Base-by-base conservation (phyloP, 2,888 invertebrate genomes). In the Lasioglossum pauxillum region DNA sequence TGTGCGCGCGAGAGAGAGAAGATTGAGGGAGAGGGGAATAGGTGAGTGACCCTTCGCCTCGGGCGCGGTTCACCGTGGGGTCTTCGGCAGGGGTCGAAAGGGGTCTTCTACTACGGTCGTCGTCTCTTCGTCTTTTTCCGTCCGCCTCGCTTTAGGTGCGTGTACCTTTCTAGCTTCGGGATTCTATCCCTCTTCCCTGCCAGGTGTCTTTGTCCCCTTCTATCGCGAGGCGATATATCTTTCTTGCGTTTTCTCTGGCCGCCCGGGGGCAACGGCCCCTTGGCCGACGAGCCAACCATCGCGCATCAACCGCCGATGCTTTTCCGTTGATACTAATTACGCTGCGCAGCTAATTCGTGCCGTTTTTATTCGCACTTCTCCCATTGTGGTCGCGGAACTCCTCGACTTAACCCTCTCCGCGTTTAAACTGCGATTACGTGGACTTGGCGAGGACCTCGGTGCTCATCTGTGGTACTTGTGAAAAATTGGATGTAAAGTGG, bases 21-120 rank as follows among this genome's bases (percentile, higher is more conserved):
- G 46, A 19, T 46, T 16, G 46, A 46, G 67, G 7, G 85, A 87
- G 88, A 87, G 88, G 86, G 88, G 91, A 92, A 93, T 92, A 93
- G 93, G 93, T 93, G 93, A 93, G 93, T 92, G 93, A 93, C 92
- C 93, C 91, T 78, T 91, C 89, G 93, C 93, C 92, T 92, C 92
- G 93, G 93, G 93, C 90, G 93, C 92, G 92, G 93, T 93, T 92
- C 89, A 85, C 87, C 86, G 86, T 90, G 88, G 88, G 89, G 90
- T 91, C 87, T 89, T 83, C 77, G 80, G 85, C 79, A 86, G 89
- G 88, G 92, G 92, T 92, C 88, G 86, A 89, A 92, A 89, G 88
- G 91, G 90, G 86, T 87, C 90, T 91, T 83, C 77, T 19, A 31
- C 31, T 67, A 60, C 35, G 80, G 78, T 82, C 78, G 75, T 88